These are phyloP conservation scores for Sturmia bella DNA, from an alignment of 2,888 invertebrate species.

Conservation along the genomic window DNA sequence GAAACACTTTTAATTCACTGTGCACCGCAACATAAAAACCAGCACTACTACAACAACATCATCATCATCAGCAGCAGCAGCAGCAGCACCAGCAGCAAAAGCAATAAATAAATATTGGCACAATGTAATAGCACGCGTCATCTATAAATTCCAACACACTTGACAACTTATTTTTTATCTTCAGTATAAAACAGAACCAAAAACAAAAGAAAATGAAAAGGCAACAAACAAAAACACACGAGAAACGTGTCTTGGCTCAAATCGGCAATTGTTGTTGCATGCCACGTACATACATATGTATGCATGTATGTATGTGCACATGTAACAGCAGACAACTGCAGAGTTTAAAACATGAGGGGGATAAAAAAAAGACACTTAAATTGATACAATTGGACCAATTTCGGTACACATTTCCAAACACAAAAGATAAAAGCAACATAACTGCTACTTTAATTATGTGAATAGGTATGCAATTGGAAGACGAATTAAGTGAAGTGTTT, in stretches of 20 bases:
- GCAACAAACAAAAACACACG: constrained; percentile 18
- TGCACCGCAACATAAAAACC: not conserved
- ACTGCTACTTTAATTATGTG: no score
- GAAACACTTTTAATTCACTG: no score
- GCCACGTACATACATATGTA: constrained; percentile 7
- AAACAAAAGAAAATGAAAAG: not conserved
- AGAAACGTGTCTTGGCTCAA: constrained; percentile 47
- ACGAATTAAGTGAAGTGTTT: no score
- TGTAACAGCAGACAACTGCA: not conserved
- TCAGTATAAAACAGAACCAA: not conserved
- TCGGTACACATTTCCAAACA: not conserved
- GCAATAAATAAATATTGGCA: constrained; percentile 19
- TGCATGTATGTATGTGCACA: not conserved
- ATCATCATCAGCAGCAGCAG: constrained; percentile 15
- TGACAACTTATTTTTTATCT: constrained; percentile 47
- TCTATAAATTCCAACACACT: constrained; percentile 66
- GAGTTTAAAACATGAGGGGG: not conserved
- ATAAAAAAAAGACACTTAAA: not conserved
- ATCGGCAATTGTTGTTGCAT: constrained; percentile 28
- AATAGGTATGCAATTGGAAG: not conserved
- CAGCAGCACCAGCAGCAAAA: constrained; percentile 2
- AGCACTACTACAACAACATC: not conserved
- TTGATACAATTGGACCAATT: not conserved
- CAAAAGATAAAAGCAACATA: not conserved
- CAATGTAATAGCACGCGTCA: constrained; percentile 59